Conservation (phyloP, 2,797 vertebrate species). For the Corythornis leucogaster region DNA sequence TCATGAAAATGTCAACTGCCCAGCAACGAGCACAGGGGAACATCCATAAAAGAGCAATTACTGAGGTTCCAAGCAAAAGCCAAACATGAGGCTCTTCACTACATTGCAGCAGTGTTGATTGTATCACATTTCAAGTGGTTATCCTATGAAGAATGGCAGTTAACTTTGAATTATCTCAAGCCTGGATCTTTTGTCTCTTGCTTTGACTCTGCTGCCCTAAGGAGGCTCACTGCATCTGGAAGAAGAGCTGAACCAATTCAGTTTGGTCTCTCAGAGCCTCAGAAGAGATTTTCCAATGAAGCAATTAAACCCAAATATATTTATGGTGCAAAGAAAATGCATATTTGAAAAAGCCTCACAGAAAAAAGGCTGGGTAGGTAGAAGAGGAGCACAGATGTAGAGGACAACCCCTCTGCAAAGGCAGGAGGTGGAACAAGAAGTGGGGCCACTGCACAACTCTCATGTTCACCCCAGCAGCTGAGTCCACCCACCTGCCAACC, state of each 20-base stretch:
- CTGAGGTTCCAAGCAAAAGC: neutral
- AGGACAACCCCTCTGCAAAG: neutral
- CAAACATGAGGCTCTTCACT: neutral
- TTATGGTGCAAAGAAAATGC: neutral
- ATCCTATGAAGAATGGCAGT: slow-evolving; percentile 25
- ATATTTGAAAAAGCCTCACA: neutral
- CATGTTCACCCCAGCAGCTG: neutral
- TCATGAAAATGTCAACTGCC: slow-evolving; percentile 15
- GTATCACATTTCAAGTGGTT: slow-evolving; percentile 36
- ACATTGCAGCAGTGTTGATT: neutral
- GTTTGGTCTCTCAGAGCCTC: neutral
- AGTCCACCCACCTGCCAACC: neutral
- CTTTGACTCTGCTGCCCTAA: neutral
- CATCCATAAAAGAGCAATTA: neutral
- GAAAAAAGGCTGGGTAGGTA: neutral
- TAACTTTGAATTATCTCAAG: slow-evolving; percentile 33
- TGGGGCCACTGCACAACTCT: neutral
- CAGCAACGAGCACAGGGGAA: neutral
- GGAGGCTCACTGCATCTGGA: neutral
- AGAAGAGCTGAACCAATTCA: neutral
- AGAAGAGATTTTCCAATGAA: neutral
- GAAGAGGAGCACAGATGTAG: neutral
- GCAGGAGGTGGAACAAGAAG: neutral
- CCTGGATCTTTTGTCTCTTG: neutral
- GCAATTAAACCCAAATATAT: neutral